Percentiles rank a stretch among this genome's conserved stretches.
These are phyloP conservation scores for Beroe forskalii DNA, from an alignment of 37 sponge, comb jelly and placozoan species.

Conservation along the genomic window DNA sequence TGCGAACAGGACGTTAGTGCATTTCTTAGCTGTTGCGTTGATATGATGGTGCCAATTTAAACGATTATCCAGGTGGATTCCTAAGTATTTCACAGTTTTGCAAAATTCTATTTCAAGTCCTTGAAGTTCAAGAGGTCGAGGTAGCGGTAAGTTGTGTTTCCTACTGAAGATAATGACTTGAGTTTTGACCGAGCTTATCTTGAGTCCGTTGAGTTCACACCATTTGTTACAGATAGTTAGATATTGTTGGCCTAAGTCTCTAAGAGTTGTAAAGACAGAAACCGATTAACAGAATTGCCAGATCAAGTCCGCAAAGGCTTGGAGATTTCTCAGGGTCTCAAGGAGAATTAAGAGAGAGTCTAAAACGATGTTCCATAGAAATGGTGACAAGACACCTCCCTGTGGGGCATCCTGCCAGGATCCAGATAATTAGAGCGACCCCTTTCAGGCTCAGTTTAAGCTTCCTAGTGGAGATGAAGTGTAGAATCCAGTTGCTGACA, in stretches of 20 bases:
- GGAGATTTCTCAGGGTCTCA: not conserved
- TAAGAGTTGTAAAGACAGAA: not conserved
- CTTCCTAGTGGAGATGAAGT: not conserved
- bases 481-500: constrained; percentile 8
- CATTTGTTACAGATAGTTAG: constrained; percentile 12
- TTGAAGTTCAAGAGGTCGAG: not conserved
- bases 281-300: not conserved
- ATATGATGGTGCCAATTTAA: constrained; percentile 20
- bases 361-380: constrained; percentile 40
- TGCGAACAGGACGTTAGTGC: not conserved
- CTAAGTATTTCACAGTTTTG: constrained; percentile 4
- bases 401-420: constrained; percentile 24
- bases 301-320: constrained; percentile 35
- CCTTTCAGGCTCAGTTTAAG: constrained; percentile 32
- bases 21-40: not conserved
- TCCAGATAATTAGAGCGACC: not conserved
- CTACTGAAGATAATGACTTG: constrained; percentile 11
- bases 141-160: not conserved
- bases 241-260: not conserved
- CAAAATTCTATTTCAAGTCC: constrained; percentile 19
- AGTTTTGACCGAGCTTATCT: not conserved
- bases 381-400: constrained; percentile 26
- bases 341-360: constrained; percentile 1
- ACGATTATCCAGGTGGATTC: not conserved
- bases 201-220: constrained; percentile 8